Base-by-base conservation (phyloP, 2,888 invertebrate genomes). In the Cephus pulcher region DNA sequence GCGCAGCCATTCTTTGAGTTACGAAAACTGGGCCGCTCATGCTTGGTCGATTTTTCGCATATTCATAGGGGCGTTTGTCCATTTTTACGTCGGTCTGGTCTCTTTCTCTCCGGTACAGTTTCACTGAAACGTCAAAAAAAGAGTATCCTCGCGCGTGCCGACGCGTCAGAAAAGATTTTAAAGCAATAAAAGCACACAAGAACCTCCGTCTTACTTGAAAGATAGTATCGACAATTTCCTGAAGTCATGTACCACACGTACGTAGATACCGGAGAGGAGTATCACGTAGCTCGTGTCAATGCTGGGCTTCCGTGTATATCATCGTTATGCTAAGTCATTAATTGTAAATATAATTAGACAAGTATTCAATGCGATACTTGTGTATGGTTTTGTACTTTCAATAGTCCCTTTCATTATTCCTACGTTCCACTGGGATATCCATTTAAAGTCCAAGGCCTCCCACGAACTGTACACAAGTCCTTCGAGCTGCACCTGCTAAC, bases 21-120 rank as follows among this genome's bases (percentile, higher is more conserved):
- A 34, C 69, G 79, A 81, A 83, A 82, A 81, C 77, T 80, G 80
- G 83, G 81, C 80, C 82, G 80, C 77, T 75, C 79, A 82, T 78
- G 83, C 78, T 80, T 81, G 82, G 81, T 74, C 80, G 80, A 73
- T 73, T 82, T 79, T 76, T 81, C 77, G 80, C 82, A 82, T 83
- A 83, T 82, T 83, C 82, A 83, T 23, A 23, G 6, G 2, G 4
- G 9, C 56, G 56, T 23, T 56, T 23, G 6, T 23, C 23, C 56
- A 6, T 56, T 56, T 23, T 56, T 23, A 56, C 56, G 23, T 56
- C 9, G 56, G 6, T 23, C 23, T 56, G 56, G 9, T 56, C 56
- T 56, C 2, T 23, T 6, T 56, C 56, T 23, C 56, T 23, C 23
- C 0, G 3, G 40, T 15, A 0, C 56, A 2, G 56, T 23, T 56